Evolutionary conservation across 2,797 vertebrate genomes (phyloP).

Genomic region (Okamejei kenojei): DNA sequence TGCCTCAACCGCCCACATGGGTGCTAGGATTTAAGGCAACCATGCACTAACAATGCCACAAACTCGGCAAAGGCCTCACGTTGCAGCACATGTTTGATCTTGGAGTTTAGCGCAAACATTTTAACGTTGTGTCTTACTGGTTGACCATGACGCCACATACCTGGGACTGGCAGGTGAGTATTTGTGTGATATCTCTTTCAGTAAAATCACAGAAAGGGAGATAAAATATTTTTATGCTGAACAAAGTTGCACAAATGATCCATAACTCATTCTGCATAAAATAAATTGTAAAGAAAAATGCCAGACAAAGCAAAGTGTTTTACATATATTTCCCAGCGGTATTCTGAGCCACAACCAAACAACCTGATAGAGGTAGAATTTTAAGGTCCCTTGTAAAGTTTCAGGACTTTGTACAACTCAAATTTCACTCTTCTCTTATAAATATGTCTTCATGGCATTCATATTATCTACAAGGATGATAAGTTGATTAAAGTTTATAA

Average conservation of each 20-base stretch:
- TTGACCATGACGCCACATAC: neutral
- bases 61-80: neutral
- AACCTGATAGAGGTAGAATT: conserved; percentile 23
- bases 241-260: conserved; percentile 7
- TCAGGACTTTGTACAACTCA: neutral
- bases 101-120: neutral
- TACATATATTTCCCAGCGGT: neutral
- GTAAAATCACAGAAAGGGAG: neutral
- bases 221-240: neutral
- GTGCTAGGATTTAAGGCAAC: neutral
- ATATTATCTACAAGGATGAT: conserved; percentile 16
- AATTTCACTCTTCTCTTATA: neutral
- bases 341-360: neutral
- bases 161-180: neutral
- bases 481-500: conserved; percentile 23
- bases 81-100: neutral
- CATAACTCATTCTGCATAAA: neutral
- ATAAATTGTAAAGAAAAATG: neutral
- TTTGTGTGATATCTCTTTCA: neutral
- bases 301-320: neutral
- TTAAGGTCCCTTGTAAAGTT: neutral
- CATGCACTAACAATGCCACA: neutral
- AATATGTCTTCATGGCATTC: conserved; percentile 15
- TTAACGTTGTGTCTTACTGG: neutral
- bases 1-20: neutral